Conservation (phyloP, 2,113 vertebrate species). For the Choloepus hoffmanni region DNA sequence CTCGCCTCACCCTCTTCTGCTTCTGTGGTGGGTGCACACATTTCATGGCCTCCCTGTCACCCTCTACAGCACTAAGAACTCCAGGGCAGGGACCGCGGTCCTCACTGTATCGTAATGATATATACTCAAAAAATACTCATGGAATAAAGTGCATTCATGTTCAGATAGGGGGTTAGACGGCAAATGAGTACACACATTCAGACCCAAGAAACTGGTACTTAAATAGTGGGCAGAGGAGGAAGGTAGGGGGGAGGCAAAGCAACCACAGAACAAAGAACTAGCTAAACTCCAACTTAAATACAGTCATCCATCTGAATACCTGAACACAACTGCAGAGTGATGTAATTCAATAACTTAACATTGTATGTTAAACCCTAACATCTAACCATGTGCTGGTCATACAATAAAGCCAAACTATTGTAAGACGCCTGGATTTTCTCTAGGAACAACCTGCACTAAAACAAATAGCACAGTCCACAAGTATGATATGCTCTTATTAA, state of each 20-base stretch:
- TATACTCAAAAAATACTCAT: constrained; percentile 10
- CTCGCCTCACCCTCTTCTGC: neutral
- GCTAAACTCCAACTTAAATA: neutral
- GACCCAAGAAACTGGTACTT: neutral
- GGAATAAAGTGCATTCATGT: neutral
- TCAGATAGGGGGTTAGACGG: neutral
- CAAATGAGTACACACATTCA: neutral
- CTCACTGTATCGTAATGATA: neutral
- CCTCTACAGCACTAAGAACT: neutral
- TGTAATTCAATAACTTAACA: neutral
- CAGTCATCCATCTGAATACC: neutral
- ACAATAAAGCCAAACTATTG: constrained; percentile 17
- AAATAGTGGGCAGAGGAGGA: neutral
- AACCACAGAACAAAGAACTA: neutral
- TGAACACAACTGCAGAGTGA: constrained; percentile 25
- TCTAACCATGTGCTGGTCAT: neutral
- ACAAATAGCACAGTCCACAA: neutral
- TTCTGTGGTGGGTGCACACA: neutral
- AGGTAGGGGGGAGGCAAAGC: neutral
- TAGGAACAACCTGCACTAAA: neutral
- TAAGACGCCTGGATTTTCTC: constrained; percentile 47
- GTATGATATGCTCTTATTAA: neutral
- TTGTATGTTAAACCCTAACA: neutral
- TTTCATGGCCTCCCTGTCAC: neutral
- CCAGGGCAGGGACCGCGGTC: neutral